These are phyloP conservation scores for Liparis tanakae DNA, from an alignment of 2,797 vertebrate species.

Conservation along the genomic window DNA sequence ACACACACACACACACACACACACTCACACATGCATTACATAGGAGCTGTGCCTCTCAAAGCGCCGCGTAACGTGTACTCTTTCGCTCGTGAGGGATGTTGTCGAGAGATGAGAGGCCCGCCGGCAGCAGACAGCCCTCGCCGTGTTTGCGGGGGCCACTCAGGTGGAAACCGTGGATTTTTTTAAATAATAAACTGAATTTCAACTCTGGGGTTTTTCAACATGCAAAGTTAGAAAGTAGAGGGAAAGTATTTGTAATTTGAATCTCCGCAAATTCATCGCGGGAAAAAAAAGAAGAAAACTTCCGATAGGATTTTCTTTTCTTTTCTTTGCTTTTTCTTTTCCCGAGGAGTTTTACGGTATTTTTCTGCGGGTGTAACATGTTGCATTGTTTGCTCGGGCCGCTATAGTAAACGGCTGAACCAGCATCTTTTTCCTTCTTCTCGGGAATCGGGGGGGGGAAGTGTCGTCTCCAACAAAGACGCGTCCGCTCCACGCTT, in stretches of 20 bases:
- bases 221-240: constrained; percentile 2
- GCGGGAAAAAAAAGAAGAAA: neutral
- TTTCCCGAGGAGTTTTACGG: constrained; percentile 1
- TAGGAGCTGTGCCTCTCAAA: constrained; percentile 39
- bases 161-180: constrained; percentile 34
- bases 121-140: constrained; percentile 66
- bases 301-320: constrained; percentile 15
- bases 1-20: constrained; percentile 12
- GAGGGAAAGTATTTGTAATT: neutral
- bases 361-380: constrained; percentile 43
- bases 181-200: constrained; percentile 27
- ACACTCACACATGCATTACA: constrained; percentile 14
- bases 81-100: constrained; percentile 55
- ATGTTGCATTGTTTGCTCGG: constrained; percentile 55
- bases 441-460: constrained; percentile 48
- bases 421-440: constrained; percentile 58
- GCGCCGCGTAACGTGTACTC: constrained; percentile 40
- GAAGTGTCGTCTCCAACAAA: constrained; percentile 66
- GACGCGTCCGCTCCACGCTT: too few species aligned
- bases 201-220: neutral
- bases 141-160: constrained; percentile 56
- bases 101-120: constrained; percentile 66
- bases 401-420: constrained; percentile 48
- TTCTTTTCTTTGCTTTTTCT: neutral
- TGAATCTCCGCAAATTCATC: constrained; percentile 12